phyloP scores from a whole-genome alignment of 2,113 vertebrate species.

The Uria aalge region DNA sequence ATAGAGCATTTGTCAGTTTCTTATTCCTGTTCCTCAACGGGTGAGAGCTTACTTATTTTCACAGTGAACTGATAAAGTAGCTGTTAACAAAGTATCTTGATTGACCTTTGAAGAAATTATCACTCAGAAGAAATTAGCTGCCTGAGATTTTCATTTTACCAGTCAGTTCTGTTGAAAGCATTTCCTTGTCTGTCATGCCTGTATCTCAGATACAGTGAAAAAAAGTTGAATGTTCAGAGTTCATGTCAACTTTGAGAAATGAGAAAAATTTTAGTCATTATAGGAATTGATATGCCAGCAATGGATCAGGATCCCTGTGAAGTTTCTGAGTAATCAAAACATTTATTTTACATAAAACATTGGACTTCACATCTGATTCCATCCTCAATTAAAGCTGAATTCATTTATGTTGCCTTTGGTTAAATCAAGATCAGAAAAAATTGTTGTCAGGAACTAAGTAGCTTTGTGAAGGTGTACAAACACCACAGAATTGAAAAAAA shows the following conservation, averaged over 20 bases:
- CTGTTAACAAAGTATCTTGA: neutral
- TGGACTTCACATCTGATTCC: neutral
- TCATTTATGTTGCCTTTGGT: neutral
- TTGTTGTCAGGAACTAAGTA: neutral
- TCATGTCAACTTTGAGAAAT: neutral
- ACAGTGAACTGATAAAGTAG: neutral
- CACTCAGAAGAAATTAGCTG: neutral
- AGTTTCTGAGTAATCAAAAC: neutral
- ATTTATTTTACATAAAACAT: neutral
- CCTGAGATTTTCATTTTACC: neutral
- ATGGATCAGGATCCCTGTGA: neutral
- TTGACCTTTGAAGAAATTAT: neutral
- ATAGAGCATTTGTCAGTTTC: neutral
- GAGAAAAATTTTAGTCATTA: neutral
- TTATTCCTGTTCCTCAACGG: neutral
- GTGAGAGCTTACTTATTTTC: neutral
- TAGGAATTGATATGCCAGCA: neutral
- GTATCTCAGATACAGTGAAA: neutral
- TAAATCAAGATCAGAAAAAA: neutral
- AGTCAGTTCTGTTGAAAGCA: neutral
- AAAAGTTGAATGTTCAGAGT: neutral
- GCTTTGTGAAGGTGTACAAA: neutral
- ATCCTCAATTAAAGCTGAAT: neutral
- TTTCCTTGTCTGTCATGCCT: neutral
- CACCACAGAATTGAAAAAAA: neutral